phyloP scores from a whole-genome alignment of 2,797 vertebrate genomes.

The Eulemur rubriventer region DNA sequence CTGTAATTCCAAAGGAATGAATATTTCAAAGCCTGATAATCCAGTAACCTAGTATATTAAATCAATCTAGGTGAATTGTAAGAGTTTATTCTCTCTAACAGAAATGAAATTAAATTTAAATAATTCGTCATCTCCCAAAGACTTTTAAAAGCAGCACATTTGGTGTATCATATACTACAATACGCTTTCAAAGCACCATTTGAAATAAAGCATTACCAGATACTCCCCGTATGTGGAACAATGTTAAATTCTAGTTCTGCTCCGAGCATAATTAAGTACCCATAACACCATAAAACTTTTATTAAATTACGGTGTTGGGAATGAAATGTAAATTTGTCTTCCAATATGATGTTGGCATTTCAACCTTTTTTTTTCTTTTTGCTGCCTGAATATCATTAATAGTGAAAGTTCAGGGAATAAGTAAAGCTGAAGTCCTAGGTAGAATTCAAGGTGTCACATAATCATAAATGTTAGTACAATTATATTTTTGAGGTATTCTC shows the following conservation, averaged over 20 bases:
- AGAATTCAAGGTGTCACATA: constrained; percentile 39
- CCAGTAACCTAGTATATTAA: constrained; percentile 16
- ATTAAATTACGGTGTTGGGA: constrained; percentile 86
- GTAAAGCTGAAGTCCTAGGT: not conserved
- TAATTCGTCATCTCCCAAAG: constrained; percentile 34
- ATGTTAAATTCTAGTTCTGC: constrained; percentile 82
- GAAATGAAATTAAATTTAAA: constrained; percentile 53
- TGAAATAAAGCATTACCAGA: constrained; percentile 75
- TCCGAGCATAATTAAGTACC: constrained; percentile 85
- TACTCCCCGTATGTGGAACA: constrained; percentile 75
- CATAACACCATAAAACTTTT: constrained; percentile 84
- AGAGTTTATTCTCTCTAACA: constrained; percentile 33
- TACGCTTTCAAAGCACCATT: constrained; percentile 70
- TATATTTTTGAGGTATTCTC: not conserved
- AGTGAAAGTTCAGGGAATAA: constrained; percentile 69
- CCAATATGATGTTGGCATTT: constrained; percentile 84
- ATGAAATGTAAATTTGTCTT: constrained; percentile 87
- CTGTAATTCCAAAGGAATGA: not conserved
- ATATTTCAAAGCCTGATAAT: constrained; percentile 6
- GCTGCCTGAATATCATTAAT: constrained; percentile 77
- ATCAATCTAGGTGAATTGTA: constrained; percentile 51
- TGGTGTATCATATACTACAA: constrained; percentile 42
- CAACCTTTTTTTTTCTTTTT: constrained; percentile 60
- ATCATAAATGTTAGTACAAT: constrained; percentile 50
- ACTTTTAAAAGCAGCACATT: constrained; percentile 51